Percentiles rank a stretch among this genome's conserved stretches.
Evolutionary conservation across 2,797 vertebrate genomes (phyloP).

Genomic region (Xenops minutus): DNA sequence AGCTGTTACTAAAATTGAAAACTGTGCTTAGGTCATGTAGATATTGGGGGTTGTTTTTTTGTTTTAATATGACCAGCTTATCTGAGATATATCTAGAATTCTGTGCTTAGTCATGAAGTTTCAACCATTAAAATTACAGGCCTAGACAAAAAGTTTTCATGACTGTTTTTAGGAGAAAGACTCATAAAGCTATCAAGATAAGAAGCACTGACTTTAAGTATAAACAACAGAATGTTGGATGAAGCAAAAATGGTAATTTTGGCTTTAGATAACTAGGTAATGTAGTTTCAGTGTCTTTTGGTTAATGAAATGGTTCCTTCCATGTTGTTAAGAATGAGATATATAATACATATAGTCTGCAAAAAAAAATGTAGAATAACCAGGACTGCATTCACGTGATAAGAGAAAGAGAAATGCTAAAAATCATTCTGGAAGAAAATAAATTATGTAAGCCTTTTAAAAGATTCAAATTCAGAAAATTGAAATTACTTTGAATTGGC

Average conservation of each 20-base stretch:
- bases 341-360: not conserved
- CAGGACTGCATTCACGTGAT: not conserved
- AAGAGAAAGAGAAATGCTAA: not conserved
- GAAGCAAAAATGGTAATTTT: not conserved
- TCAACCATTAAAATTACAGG: not conserved
- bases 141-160: not conserved
- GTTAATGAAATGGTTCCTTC: not conserved
- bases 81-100: not conserved
- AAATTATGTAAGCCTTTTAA: not conserved
- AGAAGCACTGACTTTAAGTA: not conserved
- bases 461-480: not conserved
- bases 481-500: not conserved
- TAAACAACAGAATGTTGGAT: not conserved
- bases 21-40: not conserved
- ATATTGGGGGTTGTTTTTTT: not conserved
- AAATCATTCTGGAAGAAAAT: not conserved
- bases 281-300: not conserved
- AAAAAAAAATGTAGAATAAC: not conserved
- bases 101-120: not conserved
- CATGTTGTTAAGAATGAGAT: not conserved
- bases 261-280: not conserved
- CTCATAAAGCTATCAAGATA: not conserved
- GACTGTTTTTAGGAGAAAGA: not conserved
- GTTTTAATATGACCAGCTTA: not conserved
- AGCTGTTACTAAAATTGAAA: not conserved